phyloP scores from a whole-genome alignment of 2,888 invertebrate species.

The Drosophila rubida region DNA sequence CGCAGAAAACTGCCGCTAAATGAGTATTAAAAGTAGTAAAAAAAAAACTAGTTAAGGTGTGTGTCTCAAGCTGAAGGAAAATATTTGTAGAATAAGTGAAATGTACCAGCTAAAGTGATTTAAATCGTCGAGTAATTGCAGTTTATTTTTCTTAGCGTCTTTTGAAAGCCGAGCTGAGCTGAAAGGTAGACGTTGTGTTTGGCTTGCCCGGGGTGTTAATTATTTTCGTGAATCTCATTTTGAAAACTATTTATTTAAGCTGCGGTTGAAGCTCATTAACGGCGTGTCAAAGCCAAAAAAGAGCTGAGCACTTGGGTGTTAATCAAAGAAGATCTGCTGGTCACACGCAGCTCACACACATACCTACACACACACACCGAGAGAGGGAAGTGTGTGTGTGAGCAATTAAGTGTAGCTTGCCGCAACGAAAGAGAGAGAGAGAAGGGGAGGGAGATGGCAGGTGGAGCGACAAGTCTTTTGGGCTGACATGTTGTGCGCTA shows the following conservation, averaged over 20 bases:
- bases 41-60: too few relatives aligned
- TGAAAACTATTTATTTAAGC: conserved; percentile 1
- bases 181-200: background rate
- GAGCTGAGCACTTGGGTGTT: conserved; percentile 7
- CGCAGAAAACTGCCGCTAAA: too few relatives aligned
- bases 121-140: background rate
- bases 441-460: background rate
- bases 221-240: conserved; percentile 2
- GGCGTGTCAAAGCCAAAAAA: conserved; percentile 1
- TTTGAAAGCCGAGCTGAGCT: background rate
- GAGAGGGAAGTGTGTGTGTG: background rate
- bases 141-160: too few relatives aligned
- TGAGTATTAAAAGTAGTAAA: too few relatives aligned
- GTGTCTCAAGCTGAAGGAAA: too few relatives aligned
- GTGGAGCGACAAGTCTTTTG: conserved; percentile 10
- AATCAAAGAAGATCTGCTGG: conserved; percentile 12
- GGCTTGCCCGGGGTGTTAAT: background rate
- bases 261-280: conserved; percentile 16
- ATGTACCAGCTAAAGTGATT: too few relatives aligned
- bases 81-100: too few relatives aligned
- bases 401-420: conserved; percentile 1
- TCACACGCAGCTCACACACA: conserved; percentile 8
- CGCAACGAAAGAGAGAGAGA: conserved; percentile 1
- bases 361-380: conserved; percentile 1
- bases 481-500: conserved; percentile 58